Evolutionary conservation across 37 sponge, comb jelly and placozoan genomes (phyloP).

Genomic region (Agelas oroides): DNA sequence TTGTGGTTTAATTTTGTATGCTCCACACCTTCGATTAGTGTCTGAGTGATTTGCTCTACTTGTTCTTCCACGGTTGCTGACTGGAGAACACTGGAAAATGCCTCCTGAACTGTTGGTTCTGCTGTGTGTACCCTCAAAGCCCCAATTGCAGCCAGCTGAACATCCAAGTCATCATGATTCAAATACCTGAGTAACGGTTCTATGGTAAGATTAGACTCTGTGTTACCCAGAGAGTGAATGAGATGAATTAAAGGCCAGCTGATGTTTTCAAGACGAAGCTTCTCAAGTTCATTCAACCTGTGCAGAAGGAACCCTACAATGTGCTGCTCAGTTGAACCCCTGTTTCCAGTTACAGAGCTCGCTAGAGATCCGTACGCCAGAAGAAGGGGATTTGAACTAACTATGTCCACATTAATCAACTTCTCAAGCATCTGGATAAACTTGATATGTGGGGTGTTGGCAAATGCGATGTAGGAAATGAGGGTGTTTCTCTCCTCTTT

Average conservation of each 20-base stretch:
- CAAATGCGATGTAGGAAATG: slow-evolving; percentile 7
- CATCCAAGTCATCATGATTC: slow-evolving; percentile 31
- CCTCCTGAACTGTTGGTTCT: slow-evolving; percentile 12
- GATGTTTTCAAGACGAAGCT: neutral
- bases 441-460: slow-evolving; percentile 8
- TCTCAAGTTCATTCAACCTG: slow-evolving; percentile 1
- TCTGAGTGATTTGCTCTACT: neutral
- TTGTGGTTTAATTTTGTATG: neutral
- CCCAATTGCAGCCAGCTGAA: slow-evolving; percentile 36
- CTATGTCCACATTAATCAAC: neutral
- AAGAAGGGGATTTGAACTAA: slow-evolving; percentile 11
- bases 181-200: slow-evolving; percentile 31
- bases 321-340: neutral
- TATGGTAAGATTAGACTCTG: slow-evolving; percentile 12
- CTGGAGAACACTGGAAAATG: neutral
- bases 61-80: slow-evolving; percentile 1
- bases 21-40: neutral
- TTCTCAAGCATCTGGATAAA: slow-evolving; percentile 5
- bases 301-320: slow-evolving; percentile 17
- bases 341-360: no score
- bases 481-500: slow-evolving; percentile 17
- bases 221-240: slow-evolving; percentile 63
- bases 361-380: slow-evolving; percentile 48
- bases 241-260: slow-evolving; percentile 6
- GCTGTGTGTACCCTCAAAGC: slow-evolving; percentile 23